Evolutionary conservation across 2,888 invertebrate species (phyloP), one percentile per base, ranked within the genome.

Genomic region (Ormyrus thymus): DNA sequence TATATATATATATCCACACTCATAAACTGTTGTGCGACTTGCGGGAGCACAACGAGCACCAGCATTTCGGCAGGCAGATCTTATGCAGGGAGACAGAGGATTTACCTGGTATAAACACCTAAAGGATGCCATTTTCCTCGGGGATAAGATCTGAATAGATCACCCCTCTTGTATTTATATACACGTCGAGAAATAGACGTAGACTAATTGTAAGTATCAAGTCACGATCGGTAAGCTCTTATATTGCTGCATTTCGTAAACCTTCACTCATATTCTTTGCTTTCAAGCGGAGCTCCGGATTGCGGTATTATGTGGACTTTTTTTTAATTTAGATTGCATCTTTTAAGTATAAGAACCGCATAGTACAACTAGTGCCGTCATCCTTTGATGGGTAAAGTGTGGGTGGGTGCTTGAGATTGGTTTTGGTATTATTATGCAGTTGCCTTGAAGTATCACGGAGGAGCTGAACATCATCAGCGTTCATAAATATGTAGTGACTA

Each of bases 101-200:
- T 46, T 45, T 43, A 10, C 10, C 58, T 59, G 29, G 55, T 61
- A 55, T 13, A 55, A 29, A 53, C 53, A 55, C 65, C 48, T 29
- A 59, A 66, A 62, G 46, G 62, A 68, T 75, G 66, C 51, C 68
- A 55, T 68, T 61, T 50, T 69, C 45, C 29, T 4, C 10, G 15
- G 6, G 2, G 78, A 78, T 78, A 73, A 64, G 62, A 78, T 72
- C 66, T 68, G 55, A 68, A 78, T 29, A 71, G 70, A 61, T 59
- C 68, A 68, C 15, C 66, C 61, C 71, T 46, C 58, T 76, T 46
- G 11, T 58, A 46, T 76, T 65, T 71, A 71, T 71, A 65, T 71
- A 58, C 51, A 59, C 9, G 59, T 64, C 13, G 48, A 61, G 29
- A 72, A 72, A 71, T 71, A 43, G 59, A 66, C 50, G 66, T 77